A percentile compares a stretch with the other conserved stretches of the same genome.
phyloP scores from a whole-genome alignment of 2,797 vertebrate species.

The Takifugu ocellatus region DNA sequence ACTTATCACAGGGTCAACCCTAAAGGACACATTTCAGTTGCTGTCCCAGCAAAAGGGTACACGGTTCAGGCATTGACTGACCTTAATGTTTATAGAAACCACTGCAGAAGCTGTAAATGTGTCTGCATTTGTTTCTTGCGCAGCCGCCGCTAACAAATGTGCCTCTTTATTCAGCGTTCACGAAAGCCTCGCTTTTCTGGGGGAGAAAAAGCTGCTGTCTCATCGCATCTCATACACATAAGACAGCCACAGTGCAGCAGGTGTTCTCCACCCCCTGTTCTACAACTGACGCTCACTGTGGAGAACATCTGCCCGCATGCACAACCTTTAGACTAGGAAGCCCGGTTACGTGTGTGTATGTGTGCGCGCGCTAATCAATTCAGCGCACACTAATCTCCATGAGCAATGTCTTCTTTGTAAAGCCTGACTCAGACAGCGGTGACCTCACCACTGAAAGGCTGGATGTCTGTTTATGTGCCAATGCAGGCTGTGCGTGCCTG shows the following conservation, averaged over 20 bases:
- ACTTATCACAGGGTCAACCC: too few relatives aligned
- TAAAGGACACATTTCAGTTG: too few relatives aligned
- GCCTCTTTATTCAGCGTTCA: too few relatives aligned
- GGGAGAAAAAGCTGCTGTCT: constrained; percentile 1
- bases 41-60: too few relatives aligned
- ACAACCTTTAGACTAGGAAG: constrained; percentile 22
- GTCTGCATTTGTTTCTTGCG: too few relatives aligned
- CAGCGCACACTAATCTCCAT: constrained; percentile 41
- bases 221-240: constrained; percentile 3
- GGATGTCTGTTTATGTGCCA: constrained; percentile 31
- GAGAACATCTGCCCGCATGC: constrained; percentile 14
- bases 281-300: constrained; percentile 33
- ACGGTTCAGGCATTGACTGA: too few relatives aligned
- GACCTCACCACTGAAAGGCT: constrained; percentile 52
- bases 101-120: too few relatives aligned
- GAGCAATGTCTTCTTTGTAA: constrained; percentile 45
- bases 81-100: too few relatives aligned
- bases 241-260: constrained; percentile 6
- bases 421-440: constrained; percentile 57
- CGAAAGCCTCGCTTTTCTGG: too few relatives aligned
- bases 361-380: constrained; percentile 30
- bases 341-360: constrained; percentile 7
- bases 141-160: too few relatives aligned
- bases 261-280: constrained; percentile 15
- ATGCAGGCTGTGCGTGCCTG: neutral